Conservation (phyloP, 30 jellyfish, hydroid and myxozoan species). For the Phacellophora camtschatica region DNA sequence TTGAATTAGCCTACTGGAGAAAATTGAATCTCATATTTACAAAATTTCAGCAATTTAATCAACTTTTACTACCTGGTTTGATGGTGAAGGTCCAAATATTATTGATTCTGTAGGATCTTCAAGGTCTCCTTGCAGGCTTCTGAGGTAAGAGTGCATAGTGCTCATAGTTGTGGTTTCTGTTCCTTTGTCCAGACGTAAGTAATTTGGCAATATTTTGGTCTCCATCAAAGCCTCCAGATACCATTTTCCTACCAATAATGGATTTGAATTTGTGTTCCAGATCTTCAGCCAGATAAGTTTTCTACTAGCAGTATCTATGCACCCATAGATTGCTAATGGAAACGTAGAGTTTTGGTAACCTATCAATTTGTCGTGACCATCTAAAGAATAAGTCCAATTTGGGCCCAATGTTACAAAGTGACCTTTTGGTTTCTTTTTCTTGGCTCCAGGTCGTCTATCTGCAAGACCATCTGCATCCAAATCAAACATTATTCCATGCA, state of each 20-base stretch:
- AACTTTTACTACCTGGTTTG: constrained; percentile 18
- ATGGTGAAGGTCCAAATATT: constrained; percentile 57
- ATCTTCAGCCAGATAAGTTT: constrained; percentile 33
- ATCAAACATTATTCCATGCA: constrained; percentile 45
- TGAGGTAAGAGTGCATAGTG: constrained; percentile 29
- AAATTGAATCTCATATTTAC: no score
- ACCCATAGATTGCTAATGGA: constrained; percentile 59
- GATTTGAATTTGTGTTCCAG: constrained; percentile 50
- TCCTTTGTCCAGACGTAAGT: constrained; percentile 48
- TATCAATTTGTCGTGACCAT: constrained; percentile 57
- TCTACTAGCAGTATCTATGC: constrained; percentile 36
- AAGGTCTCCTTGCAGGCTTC: constrained; percentile 38
- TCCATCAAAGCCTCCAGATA: constrained; percentile 32
- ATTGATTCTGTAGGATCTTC: constrained; percentile 33
- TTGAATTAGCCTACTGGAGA: background rate
- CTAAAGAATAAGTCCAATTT: constrained; percentile 46
- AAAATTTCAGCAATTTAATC: background rate
- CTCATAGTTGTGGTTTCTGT: constrained; percentile 43
- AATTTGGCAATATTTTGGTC: constrained; percentile 2
- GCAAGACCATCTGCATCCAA: constrained; percentile 15
- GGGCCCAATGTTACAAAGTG: constrained; percentile 38
- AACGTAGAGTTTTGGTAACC: constrained; percentile 62
- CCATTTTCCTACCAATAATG: constrained; percentile 35
- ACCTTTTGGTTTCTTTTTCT: constrained; percentile 9
- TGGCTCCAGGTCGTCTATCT: constrained; percentile 23